Base-by-base conservation (phyloP, 2,797 vertebrate genomes). In the Clarias platycephalus region DNA sequence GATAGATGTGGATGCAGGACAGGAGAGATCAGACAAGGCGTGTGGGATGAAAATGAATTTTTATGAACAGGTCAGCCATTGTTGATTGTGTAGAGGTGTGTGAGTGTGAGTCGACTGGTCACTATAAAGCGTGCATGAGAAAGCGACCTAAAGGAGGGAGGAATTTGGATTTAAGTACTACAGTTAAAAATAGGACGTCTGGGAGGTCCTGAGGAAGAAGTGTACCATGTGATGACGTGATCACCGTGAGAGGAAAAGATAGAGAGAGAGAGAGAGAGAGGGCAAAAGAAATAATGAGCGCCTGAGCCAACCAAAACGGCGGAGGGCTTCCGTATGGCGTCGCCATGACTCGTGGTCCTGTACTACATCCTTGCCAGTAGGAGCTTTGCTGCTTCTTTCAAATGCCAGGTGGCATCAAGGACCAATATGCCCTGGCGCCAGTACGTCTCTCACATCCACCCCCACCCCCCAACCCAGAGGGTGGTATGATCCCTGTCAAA, bases 401-500 rank as follows among this genome's bases (percentile, higher is more conserved):
- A 83, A 86, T 83, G 78, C 88, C 89, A 90, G 88, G 89, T 90
- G 89, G 89, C 89, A 84, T 83, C 70, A 79, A 82, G 85, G 72
- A 82, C 72, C 78, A 88, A 74, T 74, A 37, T 57, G 87, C 63
- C 76, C 80, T 86, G 87, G 87, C 74, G 82, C 85, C 82, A 83
- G 62, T 18, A 31, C 9, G 81, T 55, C 79, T 82, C 34, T 49
- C 53, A 31, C 57, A 10, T 10, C 22, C 9, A 5, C 5, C 5
- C 28, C 49, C 15, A 2, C 6, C 26, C 16, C 79, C 74, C 68
- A 80, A 80, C 85, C 71, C 92, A 90, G 89, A 89, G 91, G 93
- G 93, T 89, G 90, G 86, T 90, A 90, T 87, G 90, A 93, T 93
- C 91, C 91, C 88, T 89, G 92, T 92, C 90, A 89, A 90, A 89